A percentile compares a stretch with the other conserved stretches of the same genome.
Conservation (phyloP, 2,888 invertebrate species). For the Melinopterus prodromus region DNA sequence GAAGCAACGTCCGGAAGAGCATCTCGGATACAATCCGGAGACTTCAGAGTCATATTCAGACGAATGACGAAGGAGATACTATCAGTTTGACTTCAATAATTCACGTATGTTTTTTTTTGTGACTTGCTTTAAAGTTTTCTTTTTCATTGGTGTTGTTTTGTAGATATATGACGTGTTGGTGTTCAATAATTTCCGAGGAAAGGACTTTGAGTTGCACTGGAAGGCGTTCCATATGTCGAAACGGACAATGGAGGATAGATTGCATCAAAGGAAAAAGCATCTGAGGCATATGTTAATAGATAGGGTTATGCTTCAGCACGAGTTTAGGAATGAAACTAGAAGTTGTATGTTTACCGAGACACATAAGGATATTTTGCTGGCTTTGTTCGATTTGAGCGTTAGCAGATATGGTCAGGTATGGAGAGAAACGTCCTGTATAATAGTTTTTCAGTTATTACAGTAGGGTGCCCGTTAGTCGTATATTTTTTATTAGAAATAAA, state of each 20-base stretch:
- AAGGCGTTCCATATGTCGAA: slow-evolving; percentile 73
- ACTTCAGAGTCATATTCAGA: slow-evolving; percentile 72
- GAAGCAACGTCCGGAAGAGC: slow-evolving; percentile 72
- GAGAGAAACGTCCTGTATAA: not conserved
- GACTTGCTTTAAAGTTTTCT: not conserved
- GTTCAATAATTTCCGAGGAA: slow-evolving; percentile 64
- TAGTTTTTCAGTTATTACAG: no score
- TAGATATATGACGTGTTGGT: slow-evolving; percentile 75
- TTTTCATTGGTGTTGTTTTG: slow-evolving; percentile 11
- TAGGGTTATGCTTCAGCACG: slow-evolving; percentile 72
- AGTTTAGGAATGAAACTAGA: slow-evolving; percentile 62
- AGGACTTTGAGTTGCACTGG: slow-evolving; percentile 70
- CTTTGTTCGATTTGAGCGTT: slow-evolving; percentile 69
- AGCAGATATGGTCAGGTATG: slow-evolving; percentile 73
- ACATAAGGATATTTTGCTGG: slow-evolving; percentile 68
- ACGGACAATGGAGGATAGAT: slow-evolving; percentile 68
- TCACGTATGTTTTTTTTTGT: slow-evolving; percentile 49
- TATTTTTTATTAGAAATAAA: no score
- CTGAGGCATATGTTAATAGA: slow-evolving; percentile 72
- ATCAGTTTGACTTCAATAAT: slow-evolving; percentile 68
- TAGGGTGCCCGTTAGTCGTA: no score
- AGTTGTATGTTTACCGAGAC: slow-evolving; percentile 65
- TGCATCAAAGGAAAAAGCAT: slow-evolving; percentile 69
- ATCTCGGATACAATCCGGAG: slow-evolving; percentile 69
- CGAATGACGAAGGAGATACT: slow-evolving; percentile 79